Percentiles rank a stretch among this genome's conserved stretches.
Conservation (phyloP, 92 coral and sea anemone genomes). For the Palythoa heliodiscus region DNA sequence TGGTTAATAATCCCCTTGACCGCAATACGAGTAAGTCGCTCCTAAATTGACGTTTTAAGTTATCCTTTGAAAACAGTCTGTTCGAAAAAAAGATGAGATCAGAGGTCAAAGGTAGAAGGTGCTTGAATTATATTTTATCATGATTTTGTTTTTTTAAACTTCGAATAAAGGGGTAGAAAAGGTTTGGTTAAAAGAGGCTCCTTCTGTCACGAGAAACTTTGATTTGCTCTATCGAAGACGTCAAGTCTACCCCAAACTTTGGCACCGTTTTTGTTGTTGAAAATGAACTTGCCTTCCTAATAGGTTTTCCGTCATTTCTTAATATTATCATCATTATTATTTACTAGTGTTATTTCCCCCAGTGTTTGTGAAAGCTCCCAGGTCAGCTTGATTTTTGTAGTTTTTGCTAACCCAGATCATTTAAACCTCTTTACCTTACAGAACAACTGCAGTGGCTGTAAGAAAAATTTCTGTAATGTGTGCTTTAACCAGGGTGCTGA, state of each 20-base stretch:
- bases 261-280: too few relatives aligned
- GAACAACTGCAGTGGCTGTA: conserved; percentile 81
- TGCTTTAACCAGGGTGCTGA: conserved; percentile 82
- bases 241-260: too few relatives aligned
- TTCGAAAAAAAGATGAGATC: background rate
- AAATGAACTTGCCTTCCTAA: too few relatives aligned
- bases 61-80: background rate
- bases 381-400: too few relatives aligned
- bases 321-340: too few relatives aligned
- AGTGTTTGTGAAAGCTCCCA: too few relatives aligned
- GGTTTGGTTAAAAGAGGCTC: too few relatives aligned
- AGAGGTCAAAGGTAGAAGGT: background rate
- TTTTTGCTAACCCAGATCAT: background rate
- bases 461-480: conserved; percentile 65
- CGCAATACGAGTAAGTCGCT: background rate
- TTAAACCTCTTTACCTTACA: conserved; percentile 36
- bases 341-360: too few relatives aligned
- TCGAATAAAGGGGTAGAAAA: background rate
- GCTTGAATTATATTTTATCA: background rate
- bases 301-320: too few relatives aligned
- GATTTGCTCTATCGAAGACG: too few relatives aligned
- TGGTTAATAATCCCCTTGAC: background rate
- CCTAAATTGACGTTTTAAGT: background rate
- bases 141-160: background rate
- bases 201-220: too few relatives aligned